Base-by-base conservation (phyloP, 1,140 invertebrate species). In the Calosoma granatense region DNA sequence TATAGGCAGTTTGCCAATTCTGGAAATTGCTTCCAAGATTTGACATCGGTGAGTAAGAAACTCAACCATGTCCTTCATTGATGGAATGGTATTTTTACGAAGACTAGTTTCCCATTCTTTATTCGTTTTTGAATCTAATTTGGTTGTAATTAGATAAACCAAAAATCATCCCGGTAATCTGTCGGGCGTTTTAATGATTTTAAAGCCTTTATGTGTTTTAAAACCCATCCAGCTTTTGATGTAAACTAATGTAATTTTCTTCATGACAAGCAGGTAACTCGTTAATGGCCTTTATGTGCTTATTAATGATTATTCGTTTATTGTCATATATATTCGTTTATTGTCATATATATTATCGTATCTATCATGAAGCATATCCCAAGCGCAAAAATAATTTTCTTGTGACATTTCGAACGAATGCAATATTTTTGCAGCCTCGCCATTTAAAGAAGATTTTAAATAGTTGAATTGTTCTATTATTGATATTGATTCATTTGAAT, bases 381-480 rank as follows among this genome's bases (percentile, higher is more conserved):
- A 69, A 1, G 69, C 70, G 15, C 63, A 47, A 4, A 19, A 20
- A 57, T 73, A 73, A 63, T 72, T 74, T 15, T 56, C 58, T 9
- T 64, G 63, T 0, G 65, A 66, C 4, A 65, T 60, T 54, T 66
- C 60, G 2, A 72, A 57, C n/a, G 65, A 57, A 36, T 63, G 47
- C 36, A 72, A 65, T 20, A 67, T 58, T 26, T 60, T 51, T 17
- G 56, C 59, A 2, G 68, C 66, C 55, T 70, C 65, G 12, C 63
- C 64, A n/a, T 55, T 57, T 15, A 71, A 26, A 59, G 60, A 63
- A 12, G 56, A 55, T 59, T 57, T 59, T 47, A 72, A 58, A 62
- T 71, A 68, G 55, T 67, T 56, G 2, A 70, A 61, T 55, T 70
- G 69, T 58, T 67, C 59, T 19, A 65, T 61, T 6, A 54, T 54